A percentile compares a stretch with the other conserved stretches of the same genome.
These are phyloP conservation scores for Acrossocheilus fasciatus DNA, from an alignment of 2,797 vertebrate species.

Conservation along the genomic window DNA sequence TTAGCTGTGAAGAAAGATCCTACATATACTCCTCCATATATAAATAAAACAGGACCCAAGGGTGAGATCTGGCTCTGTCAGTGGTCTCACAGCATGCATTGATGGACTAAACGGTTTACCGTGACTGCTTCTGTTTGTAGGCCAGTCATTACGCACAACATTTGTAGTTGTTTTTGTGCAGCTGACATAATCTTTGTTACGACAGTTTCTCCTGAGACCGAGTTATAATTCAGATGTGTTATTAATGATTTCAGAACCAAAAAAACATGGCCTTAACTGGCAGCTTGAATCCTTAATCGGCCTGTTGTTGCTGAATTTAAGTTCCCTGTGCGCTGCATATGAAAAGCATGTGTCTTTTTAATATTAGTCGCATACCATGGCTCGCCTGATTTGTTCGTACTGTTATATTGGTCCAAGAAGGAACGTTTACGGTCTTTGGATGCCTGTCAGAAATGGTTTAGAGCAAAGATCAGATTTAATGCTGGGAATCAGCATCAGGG, in stretches of 20 bases:
- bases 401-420: conserved; percentile 31
- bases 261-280: background rate
- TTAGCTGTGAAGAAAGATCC: conserved; percentile 1
- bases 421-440: conserved; percentile 53
- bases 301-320: conserved; percentile 19
- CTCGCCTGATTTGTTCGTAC: conserved; percentile 42
- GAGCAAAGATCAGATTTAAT: conserved; percentile 35
- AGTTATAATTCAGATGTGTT: background rate
- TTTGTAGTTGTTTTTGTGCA: conserved; percentile 11
- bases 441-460: conserved; percentile 39
- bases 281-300: conserved; percentile 15
- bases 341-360: conserved; percentile 41
- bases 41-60: conserved; percentile 6
- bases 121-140: conserved; percentile 28
- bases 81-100: conserved; percentile 14
- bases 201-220: background rate
- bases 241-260: conserved; percentile 12
- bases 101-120: conserved; percentile 25
- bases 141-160: conserved; percentile 1
- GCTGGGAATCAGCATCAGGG: conserved; percentile 41
- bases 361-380: conserved; percentile 35
- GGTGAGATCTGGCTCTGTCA: background rate
- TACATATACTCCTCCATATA: conserved; percentile 2
- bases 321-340: conserved; percentile 9
- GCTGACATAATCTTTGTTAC: background rate